Conservation (phyloP, 2,113 vertebrate species). For the Phalacrocorax pelagicus region DNA sequence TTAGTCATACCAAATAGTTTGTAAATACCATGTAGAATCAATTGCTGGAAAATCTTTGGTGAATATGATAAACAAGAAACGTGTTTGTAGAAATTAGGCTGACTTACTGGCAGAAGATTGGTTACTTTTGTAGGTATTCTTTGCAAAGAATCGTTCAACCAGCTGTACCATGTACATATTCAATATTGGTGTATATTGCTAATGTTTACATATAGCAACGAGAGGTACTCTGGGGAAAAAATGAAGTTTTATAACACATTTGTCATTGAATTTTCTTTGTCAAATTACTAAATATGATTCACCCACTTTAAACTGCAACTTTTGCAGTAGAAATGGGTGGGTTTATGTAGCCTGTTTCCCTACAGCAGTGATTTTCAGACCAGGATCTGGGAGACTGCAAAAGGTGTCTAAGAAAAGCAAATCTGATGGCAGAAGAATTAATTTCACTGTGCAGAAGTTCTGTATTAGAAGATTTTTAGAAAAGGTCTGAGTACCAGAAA, state of each 20-base stretch:
- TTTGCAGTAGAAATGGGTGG: background rate
- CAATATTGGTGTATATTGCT: background rate
- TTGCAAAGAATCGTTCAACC: background rate
- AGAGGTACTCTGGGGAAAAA: background rate
- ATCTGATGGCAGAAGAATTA: background rate
- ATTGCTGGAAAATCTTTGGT: background rate
- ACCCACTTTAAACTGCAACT: background rate
- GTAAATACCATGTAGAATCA: background rate
- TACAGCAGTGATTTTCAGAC: background rate
- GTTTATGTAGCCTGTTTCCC: background rate
- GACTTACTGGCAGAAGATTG: background rate
- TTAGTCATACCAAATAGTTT: background rate
- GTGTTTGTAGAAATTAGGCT: background rate
- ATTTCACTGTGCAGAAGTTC: background rate
- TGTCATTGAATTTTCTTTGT: background rate
- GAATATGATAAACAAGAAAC: background rate
- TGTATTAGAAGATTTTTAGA: background rate
- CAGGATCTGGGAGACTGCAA: background rate
- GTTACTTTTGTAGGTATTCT: background rate
- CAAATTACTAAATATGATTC: background rate
- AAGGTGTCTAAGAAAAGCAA: background rate
- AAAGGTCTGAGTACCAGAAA: background rate
- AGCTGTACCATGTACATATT: background rate
- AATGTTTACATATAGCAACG: background rate
- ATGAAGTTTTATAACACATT: background rate